Base-by-base conservation (phyloP, 2,113 vertebrate genomes). In the Haemorhous mexicanus region DNA sequence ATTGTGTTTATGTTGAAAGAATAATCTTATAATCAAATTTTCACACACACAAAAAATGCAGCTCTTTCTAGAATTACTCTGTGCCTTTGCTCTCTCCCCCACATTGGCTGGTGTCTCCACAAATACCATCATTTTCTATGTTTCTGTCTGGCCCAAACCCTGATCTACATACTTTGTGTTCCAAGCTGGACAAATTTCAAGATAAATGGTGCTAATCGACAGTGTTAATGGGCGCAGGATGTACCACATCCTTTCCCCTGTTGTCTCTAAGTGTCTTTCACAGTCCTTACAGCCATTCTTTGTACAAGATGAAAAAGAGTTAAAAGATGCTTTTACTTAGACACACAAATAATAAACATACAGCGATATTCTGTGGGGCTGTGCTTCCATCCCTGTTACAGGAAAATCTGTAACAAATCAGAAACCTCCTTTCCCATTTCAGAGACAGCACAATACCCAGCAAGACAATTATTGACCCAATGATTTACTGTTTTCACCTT, bases 1-100 rank as follows among this genome's bases (percentile, higher is more conserved):
- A 97, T 52, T 95, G 66, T 92, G 96, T 96, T 97, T 97, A 97
- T 96, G 91, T 93, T 95, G 90, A 97, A 98, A 97, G 89, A 89
- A 87, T 93, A 94, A 97, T 97, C 95, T 95, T 95, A 90, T 97
- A 97, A 97, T 96, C 90, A 96, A 91, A 96, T 96, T 98, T 97
- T 97, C 69, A 95, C 94, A 95, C 87, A 95, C 77, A 96, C 92
- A 96, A 64, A 94, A 96, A 97, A 94, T 80, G 67, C 55, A 97
- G 80, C 63, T 90, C 76, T 96, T 94, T 96, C 95, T 89, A 97
- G 94, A 96, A 86, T 64, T 92, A 50, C 59, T 91, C 72, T 95
- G 53, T 27, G 86, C 85, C 89, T 95, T 95, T 96, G 93, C 94
- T 97, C 78, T 94, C 95, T 95, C 94, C 75, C 79, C 37, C 17